These are phyloP conservation scores for Agrochola macilenta DNA, from an alignment of 2,888 invertebrate genomes.

Conservation along the genomic window DNA sequence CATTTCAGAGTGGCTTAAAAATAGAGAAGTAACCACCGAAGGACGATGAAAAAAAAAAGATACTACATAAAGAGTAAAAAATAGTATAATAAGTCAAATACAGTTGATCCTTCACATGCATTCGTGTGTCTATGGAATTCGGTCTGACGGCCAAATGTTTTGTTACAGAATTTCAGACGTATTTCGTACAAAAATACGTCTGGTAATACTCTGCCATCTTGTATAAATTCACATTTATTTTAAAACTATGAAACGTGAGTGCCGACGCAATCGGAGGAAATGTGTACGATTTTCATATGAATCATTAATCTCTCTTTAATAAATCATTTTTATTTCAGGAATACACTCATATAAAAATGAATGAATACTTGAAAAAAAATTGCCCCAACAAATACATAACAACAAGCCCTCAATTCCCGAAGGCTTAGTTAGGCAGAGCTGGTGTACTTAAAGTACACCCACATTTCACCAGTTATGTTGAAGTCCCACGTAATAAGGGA, in stretches of 20 bases:
- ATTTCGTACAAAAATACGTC: slow-evolving; percentile 30
- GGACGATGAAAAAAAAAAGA: neutral
- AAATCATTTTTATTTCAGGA: too few relatives aligned
- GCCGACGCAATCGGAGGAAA: neutral
- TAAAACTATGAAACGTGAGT: neutral
- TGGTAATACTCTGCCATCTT: slow-evolving; percentile 6
- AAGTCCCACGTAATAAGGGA: too few relatives aligned
- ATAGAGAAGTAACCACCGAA: neutral
- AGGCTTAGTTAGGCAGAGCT: neutral
- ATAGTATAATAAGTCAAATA: neutral
- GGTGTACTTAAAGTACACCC: neutral
- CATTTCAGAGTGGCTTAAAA: neutral
- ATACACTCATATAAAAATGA: too few relatives aligned
- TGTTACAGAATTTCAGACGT: neutral
- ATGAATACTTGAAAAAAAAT: too few relatives aligned
- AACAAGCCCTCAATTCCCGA: neutral
- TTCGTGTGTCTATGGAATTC: neutral
- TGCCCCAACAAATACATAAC: too few relatives aligned
- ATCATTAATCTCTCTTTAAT: neutral
- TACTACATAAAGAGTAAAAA: neutral
- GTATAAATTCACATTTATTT: neutral
- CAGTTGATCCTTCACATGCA: neutral
- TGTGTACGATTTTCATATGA: slow-evolving; percentile 17
- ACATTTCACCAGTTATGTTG: neutral
- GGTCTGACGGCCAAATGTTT: neutral